Conservation (phyloP, 2,888 invertebrate species). For the Globia sparganii region DNA sequence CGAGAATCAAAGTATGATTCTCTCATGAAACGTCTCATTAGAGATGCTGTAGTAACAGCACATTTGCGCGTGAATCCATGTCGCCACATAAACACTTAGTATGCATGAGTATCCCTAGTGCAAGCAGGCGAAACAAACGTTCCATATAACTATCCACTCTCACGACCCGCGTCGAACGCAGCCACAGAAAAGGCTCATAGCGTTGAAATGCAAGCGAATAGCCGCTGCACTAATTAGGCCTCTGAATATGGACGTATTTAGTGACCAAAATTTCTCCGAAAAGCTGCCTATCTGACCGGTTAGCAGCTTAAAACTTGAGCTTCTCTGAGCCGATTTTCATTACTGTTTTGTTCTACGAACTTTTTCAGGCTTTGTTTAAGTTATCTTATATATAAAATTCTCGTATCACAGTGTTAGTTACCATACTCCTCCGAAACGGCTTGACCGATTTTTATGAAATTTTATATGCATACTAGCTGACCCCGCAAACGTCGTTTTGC, state of each 20-base stretch:
- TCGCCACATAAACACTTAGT: slow-evolving; percentile 40
- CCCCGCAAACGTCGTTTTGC: too few species aligned
- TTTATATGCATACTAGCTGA: too few species aligned
- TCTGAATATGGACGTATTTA: slow-evolving; percentile 38
- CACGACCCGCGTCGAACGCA: slow-evolving; percentile 17
- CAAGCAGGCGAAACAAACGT: slow-evolving; percentile 2
- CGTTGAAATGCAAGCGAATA: slow-evolving; percentile 26
- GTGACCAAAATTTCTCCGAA: slow-evolving; percentile 42
- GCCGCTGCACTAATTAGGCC: slow-evolving; percentile 30
- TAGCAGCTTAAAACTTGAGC: slow-evolving; percentile 53
- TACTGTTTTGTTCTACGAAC: slow-evolving; percentile 39
- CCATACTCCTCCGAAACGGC: too few species aligned
- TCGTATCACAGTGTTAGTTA: too few species aligned
- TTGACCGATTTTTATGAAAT: too few species aligned
- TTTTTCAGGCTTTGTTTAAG: slow-evolving; percentile 36
- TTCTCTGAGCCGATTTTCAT: slow-evolving; percentile 53
- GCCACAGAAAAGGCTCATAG: slow-evolving; percentile 35
- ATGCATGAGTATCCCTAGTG: slow-evolving; percentile 33
- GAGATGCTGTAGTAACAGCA: slow-evolving; percentile 9
- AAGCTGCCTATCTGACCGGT: slow-evolving; percentile 35
- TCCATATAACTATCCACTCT: slow-evolving; percentile 11
- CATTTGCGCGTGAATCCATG: slow-evolving; percentile 35
- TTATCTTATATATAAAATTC: too few species aligned
- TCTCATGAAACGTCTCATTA: neutral
- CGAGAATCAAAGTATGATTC: neutral